These are phyloP conservation scores for Cheilinus undulatus DNA, from an alignment of 2,113 vertebrate species.

Conservation along the genomic window DNA sequence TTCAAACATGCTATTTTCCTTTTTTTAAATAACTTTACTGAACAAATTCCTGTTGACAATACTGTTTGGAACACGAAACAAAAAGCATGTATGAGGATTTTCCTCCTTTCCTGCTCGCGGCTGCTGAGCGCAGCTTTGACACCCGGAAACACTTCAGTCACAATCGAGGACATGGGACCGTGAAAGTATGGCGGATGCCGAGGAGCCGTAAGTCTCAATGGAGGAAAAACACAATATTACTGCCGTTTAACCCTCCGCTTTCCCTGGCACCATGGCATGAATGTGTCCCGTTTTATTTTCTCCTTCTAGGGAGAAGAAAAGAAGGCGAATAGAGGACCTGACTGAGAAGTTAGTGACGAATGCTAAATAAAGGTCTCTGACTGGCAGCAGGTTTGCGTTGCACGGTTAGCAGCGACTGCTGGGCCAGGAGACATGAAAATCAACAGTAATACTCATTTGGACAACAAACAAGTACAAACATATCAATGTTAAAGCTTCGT, in stretches of 20 bases:
- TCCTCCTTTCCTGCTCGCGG: accelerated
- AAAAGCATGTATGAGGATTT: too few relatives aligned
- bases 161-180: slow-evolving; percentile 83
- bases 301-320: slow-evolving; percentile 99
- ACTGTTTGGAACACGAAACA: too few relatives aligned
- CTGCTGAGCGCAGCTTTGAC: slow-evolving; percentile 58
- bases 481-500: neutral
- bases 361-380: slow-evolving; percentile 79
- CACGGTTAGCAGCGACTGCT: slow-evolving; percentile 67
- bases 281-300: slow-evolving; percentile 89
- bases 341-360: slow-evolving; percentile 98
- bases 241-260: neutral
- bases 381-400: slow-evolving; percentile 81
- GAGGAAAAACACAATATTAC: slow-evolving; percentile 34
- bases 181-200: slow-evolving; percentile 96
- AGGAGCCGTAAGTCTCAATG: slow-evolving; percentile 93
- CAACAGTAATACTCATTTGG: neutral
- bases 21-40: too few relatives aligned
- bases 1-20: too few relatives aligned
- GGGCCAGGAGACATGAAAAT: slow-evolving; percentile 68
- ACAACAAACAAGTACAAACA: too few relatives aligned
- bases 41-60: too few relatives aligned
- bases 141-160: slow-evolving; percentile 32
- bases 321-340: slow-evolving; percentile 99
- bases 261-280: neutral